Evolutionary conservation across 2,113 vertebrate species (phyloP).

Genomic region (pig (Sus scrofa)): DNA sequence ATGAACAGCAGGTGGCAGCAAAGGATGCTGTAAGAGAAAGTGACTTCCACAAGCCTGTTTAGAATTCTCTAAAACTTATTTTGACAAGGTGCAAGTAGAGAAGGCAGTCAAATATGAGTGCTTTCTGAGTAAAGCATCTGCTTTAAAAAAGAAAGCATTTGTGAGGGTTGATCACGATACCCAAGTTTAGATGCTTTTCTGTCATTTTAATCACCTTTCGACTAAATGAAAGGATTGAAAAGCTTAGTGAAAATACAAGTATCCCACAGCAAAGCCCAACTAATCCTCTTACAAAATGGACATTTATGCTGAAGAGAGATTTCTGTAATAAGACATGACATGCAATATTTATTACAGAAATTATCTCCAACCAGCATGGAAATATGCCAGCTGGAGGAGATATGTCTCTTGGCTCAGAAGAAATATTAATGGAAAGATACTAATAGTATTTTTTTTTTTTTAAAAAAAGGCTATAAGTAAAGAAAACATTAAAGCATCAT

Average conservation of each 20-base stretch:
- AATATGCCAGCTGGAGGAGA: slow-evolving; percentile 32
- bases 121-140: not conserved
- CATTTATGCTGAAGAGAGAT: slow-evolving; percentile 43
- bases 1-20: slow-evolving; percentile 82
- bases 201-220: slow-evolving; percentile 49
- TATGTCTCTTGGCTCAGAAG: slow-evolving; percentile 57
- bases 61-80: not conserved
- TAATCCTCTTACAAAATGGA: slow-evolving; percentile 72
- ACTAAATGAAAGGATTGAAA: slow-evolving; percentile 59
- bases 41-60: rapidly evolving
- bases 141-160: not conserved
- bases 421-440: slow-evolving; percentile 58
- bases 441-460: slow-evolving; percentile 41
- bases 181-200: slow-evolving; percentile 42
- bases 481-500: not conserved
- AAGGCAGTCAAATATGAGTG: not conserved
- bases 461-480: not conserved
- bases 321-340: slow-evolving; percentile 53
- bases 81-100: not conserved
- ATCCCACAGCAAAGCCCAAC: slow-evolving; percentile 51
- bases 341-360: slow-evolving; percentile 61
- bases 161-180: not conserved
- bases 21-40: slow-evolving; percentile 51
- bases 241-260: slow-evolving; percentile 52
- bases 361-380: not conserved